Evolutionary conservation across 2,888 invertebrate species (phyloP).

Genomic region (Tolmerus cingulatus): DNA sequence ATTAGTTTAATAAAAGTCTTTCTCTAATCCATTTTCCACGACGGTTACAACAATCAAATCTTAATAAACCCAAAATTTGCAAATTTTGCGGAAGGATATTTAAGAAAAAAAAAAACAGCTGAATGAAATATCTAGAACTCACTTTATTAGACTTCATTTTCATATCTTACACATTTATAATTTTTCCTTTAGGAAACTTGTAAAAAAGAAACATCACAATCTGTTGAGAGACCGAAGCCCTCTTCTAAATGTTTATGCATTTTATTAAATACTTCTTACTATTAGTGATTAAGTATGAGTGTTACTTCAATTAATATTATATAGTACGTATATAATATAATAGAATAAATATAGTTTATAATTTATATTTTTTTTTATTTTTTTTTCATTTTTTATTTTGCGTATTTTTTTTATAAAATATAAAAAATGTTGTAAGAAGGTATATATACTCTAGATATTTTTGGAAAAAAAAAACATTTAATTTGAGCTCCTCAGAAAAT

Average conservation of each 20-base stretch:
- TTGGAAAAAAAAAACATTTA: constrained; percentile 11
- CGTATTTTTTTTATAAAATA: constrained; percentile 29
- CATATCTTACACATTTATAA: constrained; percentile 41
- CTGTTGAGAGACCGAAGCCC: constrained; percentile 44
- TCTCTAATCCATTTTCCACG: too few species aligned
- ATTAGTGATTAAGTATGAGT: constrained; percentile 19
- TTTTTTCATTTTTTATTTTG: neutral
- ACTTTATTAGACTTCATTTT: constrained; percentile 37
- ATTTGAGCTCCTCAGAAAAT: constrained; percentile 33
- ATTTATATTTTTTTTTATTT: constrained; percentile 15
- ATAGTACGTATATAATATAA: constrained; percentile 38
- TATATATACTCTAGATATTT: constrained; percentile 15
- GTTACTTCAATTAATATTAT: constrained; percentile 20
- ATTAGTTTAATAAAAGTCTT: too few species aligned
- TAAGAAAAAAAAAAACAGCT: constrained; percentile 6
- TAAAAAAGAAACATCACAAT: constrained; percentile 43
- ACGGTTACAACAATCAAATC: too few species aligned
- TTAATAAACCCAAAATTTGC: too few species aligned
- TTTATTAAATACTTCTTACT: constrained; percentile 22
- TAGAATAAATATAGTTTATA: constrained; percentile 33
- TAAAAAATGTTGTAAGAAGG: constrained; percentile 30
- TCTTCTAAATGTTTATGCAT: constrained; percentile 44
- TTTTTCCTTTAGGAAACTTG: constrained; percentile 42
- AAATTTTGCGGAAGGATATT: neutral
- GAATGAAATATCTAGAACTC: constrained; percentile 31